Evolutionary conservation across 2,113 vertebrate genomes (phyloP).

Genomic region (Jaculus jaculus): DNA sequence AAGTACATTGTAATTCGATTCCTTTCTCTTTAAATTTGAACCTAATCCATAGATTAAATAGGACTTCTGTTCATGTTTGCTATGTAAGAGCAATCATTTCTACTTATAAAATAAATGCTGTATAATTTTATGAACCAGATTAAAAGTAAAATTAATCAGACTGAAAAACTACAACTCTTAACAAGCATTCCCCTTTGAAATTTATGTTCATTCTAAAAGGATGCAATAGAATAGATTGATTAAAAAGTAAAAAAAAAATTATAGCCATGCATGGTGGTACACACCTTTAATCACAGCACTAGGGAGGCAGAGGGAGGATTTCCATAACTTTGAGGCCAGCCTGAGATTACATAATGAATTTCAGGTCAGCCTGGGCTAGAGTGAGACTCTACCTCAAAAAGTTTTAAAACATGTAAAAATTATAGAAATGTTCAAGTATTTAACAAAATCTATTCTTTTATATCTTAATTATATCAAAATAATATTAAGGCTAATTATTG

Average conservation of each 20-base stretch:
- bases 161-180: conserved; percentile 13
- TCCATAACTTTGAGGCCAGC: too few relatives aligned
- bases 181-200: neutral
- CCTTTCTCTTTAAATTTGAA: conserved; percentile 50
- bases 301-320: too few relatives aligned
- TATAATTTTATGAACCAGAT: conserved; percentile 47
- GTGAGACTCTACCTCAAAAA: too few relatives aligned
- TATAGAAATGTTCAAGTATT: neutral
- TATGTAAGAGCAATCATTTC: neutral
- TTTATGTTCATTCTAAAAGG: conserved; percentile 17
- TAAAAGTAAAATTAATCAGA: conserved; percentile 39
- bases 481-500: conserved; percentile 26
- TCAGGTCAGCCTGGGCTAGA: too few relatives aligned
- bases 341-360: too few relatives aligned
- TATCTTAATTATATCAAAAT: conserved; percentile 56
- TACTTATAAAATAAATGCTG: conserved; percentile 35
- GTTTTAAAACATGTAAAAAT: neutral
- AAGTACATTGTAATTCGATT: neutral
- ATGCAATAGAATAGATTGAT: neutral
- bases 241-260: neutral
- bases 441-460: conserved; percentile 42
- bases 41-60: neutral
- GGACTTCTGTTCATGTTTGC: neutral
- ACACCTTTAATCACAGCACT: too few relatives aligned
- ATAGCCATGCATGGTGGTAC: too few relatives aligned